Conservation (phyloP, 2,113 vertebrate genomes). For the Tapirus terrestris region DNA sequence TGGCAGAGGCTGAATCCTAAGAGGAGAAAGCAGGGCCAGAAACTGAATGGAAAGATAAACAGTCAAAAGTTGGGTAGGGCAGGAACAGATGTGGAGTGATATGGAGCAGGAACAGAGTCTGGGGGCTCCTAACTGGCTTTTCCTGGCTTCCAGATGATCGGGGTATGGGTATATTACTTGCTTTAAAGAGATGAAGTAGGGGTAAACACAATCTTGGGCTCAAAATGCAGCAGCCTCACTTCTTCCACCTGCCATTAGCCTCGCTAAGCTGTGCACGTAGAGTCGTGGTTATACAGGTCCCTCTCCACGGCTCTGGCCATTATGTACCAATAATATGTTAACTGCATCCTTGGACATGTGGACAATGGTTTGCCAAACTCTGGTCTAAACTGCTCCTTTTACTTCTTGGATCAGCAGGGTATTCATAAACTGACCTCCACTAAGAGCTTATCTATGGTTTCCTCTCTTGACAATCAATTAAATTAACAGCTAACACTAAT, state of each 20-base stretch:
- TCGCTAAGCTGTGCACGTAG: not conserved
- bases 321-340: not conserved
- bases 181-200: not conserved
- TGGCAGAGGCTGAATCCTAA: not conserved
- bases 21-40: not conserved
- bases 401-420: not conserved
- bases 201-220: not conserved
- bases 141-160: not conserved
- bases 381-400: not conserved
- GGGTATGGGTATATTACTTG: not conserved
- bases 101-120: not conserved
- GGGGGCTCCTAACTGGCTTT: not conserved
- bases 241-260: not conserved
- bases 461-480: not conserved
- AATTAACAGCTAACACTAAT: not conserved
- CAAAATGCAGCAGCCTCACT: not conserved
- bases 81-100: not conserved
- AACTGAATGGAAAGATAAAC: not conserved
- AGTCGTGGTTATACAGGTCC: not conserved
- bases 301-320: not conserved
- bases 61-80: not conserved
- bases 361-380: not conserved
- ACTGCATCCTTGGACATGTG: not conserved
- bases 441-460: conserved; percentile 4
- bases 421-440: not conserved